These are phyloP conservation scores for Cheilinus undulatus DNA, from an alignment of 2,113 vertebrate species.

Conservation along the genomic window DNA sequence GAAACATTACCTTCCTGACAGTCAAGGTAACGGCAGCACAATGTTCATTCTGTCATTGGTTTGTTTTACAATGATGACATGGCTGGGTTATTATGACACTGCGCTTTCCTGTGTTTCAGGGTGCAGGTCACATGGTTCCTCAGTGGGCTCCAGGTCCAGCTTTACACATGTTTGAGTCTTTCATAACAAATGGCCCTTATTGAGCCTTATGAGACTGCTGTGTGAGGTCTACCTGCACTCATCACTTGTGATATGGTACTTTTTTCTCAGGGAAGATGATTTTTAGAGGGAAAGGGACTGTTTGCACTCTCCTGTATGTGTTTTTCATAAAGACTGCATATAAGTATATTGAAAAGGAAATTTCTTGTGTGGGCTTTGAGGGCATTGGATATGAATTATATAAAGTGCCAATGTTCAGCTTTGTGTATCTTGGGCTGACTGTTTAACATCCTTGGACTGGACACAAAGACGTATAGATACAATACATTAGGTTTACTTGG, in stretches of 20 bases:
- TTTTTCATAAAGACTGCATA: neutral
- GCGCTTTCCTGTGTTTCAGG: conserved; percentile 69
- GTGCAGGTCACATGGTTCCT: conserved; percentile 87
- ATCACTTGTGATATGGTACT: neutral
- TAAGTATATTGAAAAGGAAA: neutral
- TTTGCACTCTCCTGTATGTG: neutral
- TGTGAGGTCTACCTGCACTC: conserved; percentile 8
- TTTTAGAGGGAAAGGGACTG: neutral
- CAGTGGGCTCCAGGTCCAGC: conserved; percentile 86
- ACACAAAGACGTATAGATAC: no score
- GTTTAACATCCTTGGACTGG: neutral
- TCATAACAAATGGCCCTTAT: conserved; percentile 74
- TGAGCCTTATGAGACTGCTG: conserved; percentile 46
- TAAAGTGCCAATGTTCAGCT: neutral
- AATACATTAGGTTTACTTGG: no score
- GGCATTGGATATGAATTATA: neutral
- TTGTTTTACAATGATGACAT: neutral
- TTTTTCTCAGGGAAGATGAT: conserved; percentile 60
- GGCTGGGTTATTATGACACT: neutral
- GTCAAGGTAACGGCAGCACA: conserved; percentile 78
- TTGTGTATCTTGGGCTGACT: neutral
- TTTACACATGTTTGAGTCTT: conserved; percentile 83
- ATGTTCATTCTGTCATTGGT: neutral
- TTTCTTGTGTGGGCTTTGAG: neutral
- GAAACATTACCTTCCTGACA: conserved; percentile 84